Base-by-base conservation (phyloP, 2,113 vertebrate genomes). In the Notothenia coriiceps region DNA sequence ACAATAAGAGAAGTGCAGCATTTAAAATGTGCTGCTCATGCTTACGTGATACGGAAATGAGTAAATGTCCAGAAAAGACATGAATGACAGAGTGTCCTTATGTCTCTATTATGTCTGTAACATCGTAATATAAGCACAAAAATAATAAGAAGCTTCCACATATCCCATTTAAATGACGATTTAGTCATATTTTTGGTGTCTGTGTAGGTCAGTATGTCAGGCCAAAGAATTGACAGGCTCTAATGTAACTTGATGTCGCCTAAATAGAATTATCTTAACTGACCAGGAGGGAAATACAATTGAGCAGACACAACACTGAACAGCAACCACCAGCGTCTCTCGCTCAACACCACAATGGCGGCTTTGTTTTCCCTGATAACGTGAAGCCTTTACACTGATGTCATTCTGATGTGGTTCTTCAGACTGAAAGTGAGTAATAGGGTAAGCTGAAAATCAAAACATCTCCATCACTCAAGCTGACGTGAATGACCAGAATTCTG, bases 321-420 rank as follows among this genome's bases (percentile, higher is more conserved):
- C 33, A 61, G 54, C 13, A 12, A 55, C 70, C 71, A 71, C 70
- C 71, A 71, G 64, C 35, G 15, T 70, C 55, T 78, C 66, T 76
- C 33, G 2, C 77, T 47, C 33, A 65, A 56, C 43, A 50, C 11
- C 10, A 88, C 80, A 89, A 81, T 29, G 67, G 20, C 12, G 13
- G 18, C 67, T 83, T 86, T 83, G 84, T 82, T 43, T 40, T 44
- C 43, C 59, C 57, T 40, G 29, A 61, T 55, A 52, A 64, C 29
- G 10, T 44, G 20, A 47, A 49, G 25, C 20, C 18, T 50, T 9
- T 8, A 29, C 54, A 61, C 69, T 77, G 68, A 78, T 86, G 77
- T 72, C 55, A 3, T 70, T 62, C 60, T 70, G 47, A 70, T 75
- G 20, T 59, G 46, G 20, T 69, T 13, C 57, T 62, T 33, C 22